Base-by-base conservation (phyloP, 30 jellyfish, hydroid and myxozoan genomes). In the Cassiopea andromeda region DNA sequence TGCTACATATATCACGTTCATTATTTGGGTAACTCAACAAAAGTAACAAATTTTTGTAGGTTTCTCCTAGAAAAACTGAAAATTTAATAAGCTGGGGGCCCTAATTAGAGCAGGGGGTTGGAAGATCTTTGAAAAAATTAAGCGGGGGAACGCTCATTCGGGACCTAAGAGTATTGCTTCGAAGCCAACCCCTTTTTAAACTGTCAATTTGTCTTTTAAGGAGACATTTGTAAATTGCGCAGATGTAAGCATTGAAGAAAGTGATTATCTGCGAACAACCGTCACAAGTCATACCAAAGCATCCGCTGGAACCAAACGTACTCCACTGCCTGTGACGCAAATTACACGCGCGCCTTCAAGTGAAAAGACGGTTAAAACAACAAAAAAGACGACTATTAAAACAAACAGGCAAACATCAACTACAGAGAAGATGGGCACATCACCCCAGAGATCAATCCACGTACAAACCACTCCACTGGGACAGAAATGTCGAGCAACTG, bases 161-260 rank as follows among this genome's bases (percentile, higher is more conserved):
- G 38, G 38, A 27, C 38, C 38, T 27, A 27, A 27, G 38, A 27
- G 38, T 27, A 27, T 27, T 27, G 38, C 38, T 27, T 27, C 38
- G 38, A 27, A 27, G 38, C 38, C 38, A 27, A 27, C 38, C 73
- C 10, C 45, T 68, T n/a, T 68, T 68, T 4, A 4, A 0, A 4
- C 7, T 68, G 47, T 68, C n/a, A 5, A 43, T 43, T 27, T n/a
- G 16, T 66, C 80, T 27, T 61, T 44, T 1, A 83, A 87, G 85
- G 94, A 87, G 54, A 87, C 94, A 6, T 87, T 87, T 60, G 85
- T 87, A 82, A 87, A 87, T 60, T 87, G 94, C 27, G 94, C 94
- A n/a, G 94, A 87, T 68, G 69, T 87, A 8, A 68, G 49, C 48
- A 87, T 87, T 27, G 60, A 45, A 60, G 66, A 60, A 14, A 43